phyloP scores from a whole-genome alignment of 2,888 invertebrate genomes.

The Tortricodes alternella region DNA sequence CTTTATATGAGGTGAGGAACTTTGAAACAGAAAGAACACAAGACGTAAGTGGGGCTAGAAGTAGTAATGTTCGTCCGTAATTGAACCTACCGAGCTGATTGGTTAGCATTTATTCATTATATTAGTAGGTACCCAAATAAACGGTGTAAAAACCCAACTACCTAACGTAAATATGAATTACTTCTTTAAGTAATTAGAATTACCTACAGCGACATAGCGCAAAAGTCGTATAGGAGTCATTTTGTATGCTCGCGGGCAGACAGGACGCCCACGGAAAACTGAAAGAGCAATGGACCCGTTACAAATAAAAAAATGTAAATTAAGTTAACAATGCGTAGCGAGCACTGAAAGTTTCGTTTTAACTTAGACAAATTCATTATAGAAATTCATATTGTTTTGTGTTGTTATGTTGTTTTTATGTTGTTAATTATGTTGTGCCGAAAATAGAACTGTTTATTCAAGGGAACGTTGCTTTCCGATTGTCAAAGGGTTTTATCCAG shows the following conservation, averaged over 20 bases:
- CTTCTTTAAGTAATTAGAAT: too few species aligned
- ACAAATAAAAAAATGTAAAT: constrained; percentile 13
- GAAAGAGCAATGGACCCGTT: constrained; percentile 10
- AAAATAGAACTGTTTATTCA: constrained; percentile 10
- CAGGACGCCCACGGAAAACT: constrained; percentile 14
- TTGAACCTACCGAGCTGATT: too few species aligned
- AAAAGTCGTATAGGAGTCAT: too few species aligned
- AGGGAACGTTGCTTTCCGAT: not conserved
- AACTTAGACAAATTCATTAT: not conserved
- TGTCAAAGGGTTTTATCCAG: constrained; percentile 36
- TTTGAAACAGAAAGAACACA: too few species aligned
- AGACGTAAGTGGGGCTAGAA: not conserved
- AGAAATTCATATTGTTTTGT: not conserved
- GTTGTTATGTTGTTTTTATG: too few species aligned
- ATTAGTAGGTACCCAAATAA: too few species aligned
- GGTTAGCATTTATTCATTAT: too few species aligned
- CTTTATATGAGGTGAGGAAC: too few species aligned
- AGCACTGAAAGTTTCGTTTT: constrained; percentile 2
- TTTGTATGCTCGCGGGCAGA: not conserved
- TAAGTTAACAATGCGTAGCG: constrained; percentile 4
- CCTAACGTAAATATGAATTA: too few species aligned
- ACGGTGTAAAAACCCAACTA: too few species aligned
- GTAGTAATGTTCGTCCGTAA: not conserved
- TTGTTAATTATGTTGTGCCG: not conserved
- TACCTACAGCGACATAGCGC: too few species aligned